Base-by-base conservation (phyloP, 2,888 invertebrate species). In the Drosophila imparisetae region DNA sequence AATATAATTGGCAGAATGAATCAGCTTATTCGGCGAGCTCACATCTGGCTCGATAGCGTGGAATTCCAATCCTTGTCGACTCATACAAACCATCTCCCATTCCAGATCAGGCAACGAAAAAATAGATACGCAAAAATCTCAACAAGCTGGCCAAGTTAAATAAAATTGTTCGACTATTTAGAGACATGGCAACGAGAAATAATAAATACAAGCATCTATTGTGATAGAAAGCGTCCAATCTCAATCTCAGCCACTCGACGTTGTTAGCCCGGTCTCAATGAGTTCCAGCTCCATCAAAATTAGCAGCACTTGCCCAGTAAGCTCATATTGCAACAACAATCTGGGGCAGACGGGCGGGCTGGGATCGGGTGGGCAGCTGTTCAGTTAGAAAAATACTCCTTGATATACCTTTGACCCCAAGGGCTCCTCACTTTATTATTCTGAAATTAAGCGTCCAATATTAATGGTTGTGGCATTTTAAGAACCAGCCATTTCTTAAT, bases 301-400 rank as follows among this genome's bases (percentile, higher is more conserved):
- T 45, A 49, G 11, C 27, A 49, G 49, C 27, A 29, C 27, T 49
- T 32, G 15, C 5, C 21, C 18, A 27, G 48, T 45, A 34, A 63
- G 66, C 49, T 59, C 18, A 42, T 69, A 49, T 54, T 69, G 59
- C 66, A 66, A 24, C 24, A 45, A 24, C 24, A 45, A 24, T 49
- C 24, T 54, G 15, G 10, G 15, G 7, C 34, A 27, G 65, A 42
- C 36, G 15, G 13, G 7, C 0, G n/a, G 36, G 2, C 24, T 21
- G 45, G 15, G n/a, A n/a, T 34, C n/a, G n/a, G n/a, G 15, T 15
- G 38, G 55, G 21, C n/a, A n/a, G n/a, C n/a, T 55, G 8, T 29
- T 8, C 13, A 45, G 1, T 15, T 24, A 45, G 45, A 24, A 45
- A 45, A 45, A 45, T 15, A 15, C 8, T 8, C 2, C 15, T 8